phyloP scores from a whole-genome alignment of 2,113 vertebrate species.

The Tautogolabrus adspersus region DNA sequence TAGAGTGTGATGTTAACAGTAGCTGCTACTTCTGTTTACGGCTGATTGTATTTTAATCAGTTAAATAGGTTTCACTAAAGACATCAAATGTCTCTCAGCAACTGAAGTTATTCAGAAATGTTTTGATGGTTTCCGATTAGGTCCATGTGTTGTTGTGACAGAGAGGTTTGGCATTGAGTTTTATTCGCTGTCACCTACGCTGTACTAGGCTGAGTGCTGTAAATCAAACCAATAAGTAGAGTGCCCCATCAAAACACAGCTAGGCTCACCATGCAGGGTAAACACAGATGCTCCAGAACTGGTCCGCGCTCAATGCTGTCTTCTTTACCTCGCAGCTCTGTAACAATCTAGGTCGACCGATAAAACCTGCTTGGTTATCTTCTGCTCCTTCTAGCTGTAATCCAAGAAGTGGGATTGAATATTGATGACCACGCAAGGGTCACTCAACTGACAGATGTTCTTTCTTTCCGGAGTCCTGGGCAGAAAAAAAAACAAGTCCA shows the following conservation, averaged over 20 bases:
- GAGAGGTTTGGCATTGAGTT: conserved; percentile 23
- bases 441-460: conserved; percentile 60
- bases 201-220: conserved; percentile 14
- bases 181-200: conserved; percentile 12
- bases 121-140: background rate
- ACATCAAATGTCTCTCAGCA: conserved; percentile 3
- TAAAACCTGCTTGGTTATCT: conserved; percentile 34
- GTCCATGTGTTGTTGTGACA: conserved; percentile 6
- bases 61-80: conserved; percentile 2
- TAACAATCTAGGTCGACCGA: conserved; percentile 50
- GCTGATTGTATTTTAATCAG: background rate
- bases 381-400: conserved; percentile 43
- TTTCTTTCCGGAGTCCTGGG: conserved; percentile 30
- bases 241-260: conserved; percentile 57
- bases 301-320: conserved; percentile 44
- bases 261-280: conserved; percentile 70
- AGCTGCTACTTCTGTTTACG: conserved; percentile 4
- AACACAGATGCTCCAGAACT: conserved; percentile 64
- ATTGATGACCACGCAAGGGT: conserved; percentile 44
- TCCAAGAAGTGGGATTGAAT: conserved; percentile 49
- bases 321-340: conserved; percentile 33
- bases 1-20: conserved; percentile 6
- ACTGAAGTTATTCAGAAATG: conserved; percentile 2
- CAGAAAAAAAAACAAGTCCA: conserved; percentile 53
- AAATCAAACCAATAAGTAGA: conserved; percentile 63